Conservation (phyloP, 2,888 invertebrate species). For the Drosophila mettleri region DNA sequence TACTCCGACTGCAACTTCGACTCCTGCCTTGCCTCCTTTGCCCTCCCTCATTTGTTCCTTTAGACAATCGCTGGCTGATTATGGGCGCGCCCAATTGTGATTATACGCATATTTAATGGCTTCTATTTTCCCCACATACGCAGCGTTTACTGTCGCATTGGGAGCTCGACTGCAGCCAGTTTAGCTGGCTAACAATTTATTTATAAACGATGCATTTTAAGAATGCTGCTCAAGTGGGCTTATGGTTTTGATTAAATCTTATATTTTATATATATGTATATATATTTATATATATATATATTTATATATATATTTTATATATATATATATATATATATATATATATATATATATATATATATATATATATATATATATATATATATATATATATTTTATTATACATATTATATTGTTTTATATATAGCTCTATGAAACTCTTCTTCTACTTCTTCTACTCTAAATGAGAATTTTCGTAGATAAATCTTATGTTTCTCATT, state of each 20-base stretch:
- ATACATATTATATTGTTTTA: too few species aligned
- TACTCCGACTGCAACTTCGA: background rate
- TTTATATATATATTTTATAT: background rate
- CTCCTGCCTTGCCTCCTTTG: background rate
- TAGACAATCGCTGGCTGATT: constrained; percentile 53
- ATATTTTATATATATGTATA: too few species aligned
- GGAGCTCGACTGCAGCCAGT: background rate
- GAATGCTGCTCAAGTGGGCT: background rate
- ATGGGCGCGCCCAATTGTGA: constrained; percentile 56
- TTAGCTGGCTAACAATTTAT: background rate
- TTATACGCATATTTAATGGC: constrained; percentile 54
- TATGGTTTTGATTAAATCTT: background rate
- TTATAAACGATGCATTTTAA: background rate
- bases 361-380: too few species aligned
- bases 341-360: too few species aligned
- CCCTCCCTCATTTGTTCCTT: background rate
- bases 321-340: too few species aligned
- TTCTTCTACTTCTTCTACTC: too few species aligned
- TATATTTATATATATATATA: too few species aligned
- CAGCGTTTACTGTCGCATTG: background rate
- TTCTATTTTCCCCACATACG: constrained; percentile 15
- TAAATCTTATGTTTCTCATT: too few species aligned
- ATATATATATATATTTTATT: too few species aligned
- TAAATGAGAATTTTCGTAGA: too few species aligned
- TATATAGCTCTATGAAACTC: too few species aligned